Base-by-base conservation (phyloP, 2,797 vertebrate species). In the Pangasius larnaudii region DNA sequence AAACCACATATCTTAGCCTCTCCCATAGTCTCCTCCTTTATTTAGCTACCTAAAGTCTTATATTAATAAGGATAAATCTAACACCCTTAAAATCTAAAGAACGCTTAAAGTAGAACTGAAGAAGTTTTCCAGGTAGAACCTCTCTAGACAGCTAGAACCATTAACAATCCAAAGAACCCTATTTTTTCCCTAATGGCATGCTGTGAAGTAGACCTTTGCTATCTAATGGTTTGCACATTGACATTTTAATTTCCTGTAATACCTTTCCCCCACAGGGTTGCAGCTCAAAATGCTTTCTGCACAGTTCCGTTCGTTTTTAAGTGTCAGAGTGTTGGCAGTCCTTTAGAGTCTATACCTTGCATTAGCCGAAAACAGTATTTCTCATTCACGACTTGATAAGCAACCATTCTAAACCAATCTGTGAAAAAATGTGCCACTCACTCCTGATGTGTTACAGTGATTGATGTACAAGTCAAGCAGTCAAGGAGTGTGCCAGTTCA, bases 281-380 rank as follows among this genome's bases (percentile, higher is more conserved):
- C 80, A n/a, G 13, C 46, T 51, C 63, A 84, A 51, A 84, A 42
- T n/a, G 58, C 22, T 36, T 63, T 61, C 36, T 81, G 58, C 61
- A 2, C 14, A 19, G 61, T 5, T 46, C 27, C 0, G 27, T 33
- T 19, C 3, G 1, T 67, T 69, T 84, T 51, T 16, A 67, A 46
- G 63, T 69, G 30, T 36, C 46, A 53, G 63, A 8, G n/a, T 53
- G 10, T 69, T 84, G 46, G 19, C 63, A 69, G 82, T 51, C 22
- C 42, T 65, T 82, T 46, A 82, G 22, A 46, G 33, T 42, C 16
- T 18, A 7, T 8, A 4, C 5, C 10, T 49, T 53, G n/a, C 11
- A 3, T 51, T 84, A 53, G 5, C n/a, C 63, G 5, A 33, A 53
- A 84, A 2, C 27, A 9, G 24, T 65, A 65, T 63, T 65, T 84